Percentiles rank a stretch among this genome's conserved stretches.
Conservation (phyloP, 2,888 invertebrate species). For the Drosophila gaucha region DNA sequence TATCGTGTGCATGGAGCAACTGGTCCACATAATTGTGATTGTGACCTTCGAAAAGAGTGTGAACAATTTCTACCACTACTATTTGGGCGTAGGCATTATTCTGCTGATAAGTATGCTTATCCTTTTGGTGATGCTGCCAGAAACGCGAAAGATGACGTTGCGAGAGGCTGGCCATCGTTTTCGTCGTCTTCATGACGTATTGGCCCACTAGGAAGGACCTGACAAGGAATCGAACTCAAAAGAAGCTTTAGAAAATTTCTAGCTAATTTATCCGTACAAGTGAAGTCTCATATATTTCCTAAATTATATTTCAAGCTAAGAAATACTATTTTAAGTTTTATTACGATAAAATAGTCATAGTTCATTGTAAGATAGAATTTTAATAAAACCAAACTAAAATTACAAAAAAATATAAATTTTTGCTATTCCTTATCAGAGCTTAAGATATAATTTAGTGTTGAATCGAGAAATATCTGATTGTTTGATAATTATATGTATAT, state of each 20-base stretch:
- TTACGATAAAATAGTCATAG: background rate
- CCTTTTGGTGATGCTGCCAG: constrained; percentile 50
- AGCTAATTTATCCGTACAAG: constrained; percentile 1
- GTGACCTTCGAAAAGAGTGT: constrained; percentile 15
- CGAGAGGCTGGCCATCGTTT: constrained; percentile 52
- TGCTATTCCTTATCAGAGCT: too few species aligned
- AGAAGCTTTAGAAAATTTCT: too few species aligned
- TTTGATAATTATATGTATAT: too few species aligned
- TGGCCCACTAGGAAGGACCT: constrained; percentile 21
- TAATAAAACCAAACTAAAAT: background rate
- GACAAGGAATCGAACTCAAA: background rate
- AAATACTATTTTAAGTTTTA: background rate
- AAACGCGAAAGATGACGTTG: constrained; percentile 43
- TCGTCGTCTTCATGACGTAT: constrained; percentile 30
- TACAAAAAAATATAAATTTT: too few species aligned
- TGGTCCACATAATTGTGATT: constrained; percentile 64
- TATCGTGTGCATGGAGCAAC: constrained; percentile 67
- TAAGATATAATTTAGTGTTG: too few species aligned
- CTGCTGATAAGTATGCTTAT: constrained; percentile 41
- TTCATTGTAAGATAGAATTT: background rate
- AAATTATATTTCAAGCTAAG: background rate
- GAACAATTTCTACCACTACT: constrained; percentile 44
- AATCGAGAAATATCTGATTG: too few species aligned
- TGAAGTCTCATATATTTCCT: background rate
- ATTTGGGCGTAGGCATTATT: constrained; percentile 58